These are phyloP conservation scores for Kradibia gibbosae DNA, from an alignment of 1,140 invertebrate species.

Conservation along the genomic window DNA sequence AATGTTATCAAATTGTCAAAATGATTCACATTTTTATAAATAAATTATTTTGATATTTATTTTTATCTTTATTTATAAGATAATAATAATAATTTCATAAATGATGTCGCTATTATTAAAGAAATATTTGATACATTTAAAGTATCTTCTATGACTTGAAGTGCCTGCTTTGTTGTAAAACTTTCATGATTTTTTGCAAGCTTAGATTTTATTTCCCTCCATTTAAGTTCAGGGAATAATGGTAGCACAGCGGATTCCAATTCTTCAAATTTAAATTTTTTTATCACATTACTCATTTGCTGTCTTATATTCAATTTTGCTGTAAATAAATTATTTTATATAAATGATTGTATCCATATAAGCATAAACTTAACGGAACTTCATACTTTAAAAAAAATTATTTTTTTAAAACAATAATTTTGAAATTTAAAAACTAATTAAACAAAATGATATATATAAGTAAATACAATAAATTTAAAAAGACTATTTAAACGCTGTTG, in stretches of 20 bases:
- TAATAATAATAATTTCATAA: neutral
- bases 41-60: too few relatives aligned
- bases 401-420: neutral
- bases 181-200: conserved; percentile 58
- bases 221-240: conserved; percentile 62
- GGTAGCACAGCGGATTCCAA: conserved; percentile 59
- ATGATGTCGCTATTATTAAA: neutral
- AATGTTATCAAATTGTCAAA: too few relatives aligned
- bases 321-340: conserved; percentile 14
- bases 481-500: too few relatives aligned
- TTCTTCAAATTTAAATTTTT: conserved; percentile 65
- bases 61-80: too few relatives aligned
- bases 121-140: conserved; percentile 52
- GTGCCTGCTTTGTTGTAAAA: conserved; percentile 54
- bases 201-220: conserved; percentile 54
- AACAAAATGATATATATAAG: too few relatives aligned
- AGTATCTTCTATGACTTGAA: conserved; percentile 51
- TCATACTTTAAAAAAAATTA: conserved; percentile 1
- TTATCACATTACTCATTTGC: conserved; percentile 50
- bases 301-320: conserved; percentile 1
- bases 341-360: too few relatives aligned
- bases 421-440: neutral
- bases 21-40: too few relatives aligned
- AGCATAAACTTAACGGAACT: too few relatives aligned
- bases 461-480: too few relatives aligned